A percentile compares a stretch with the other conserved stretches of the same genome.
These are phyloP conservation scores for Drosophila imparisetae DNA, from an alignment of 2,888 invertebrate species.

Conservation along the genomic window DNA sequence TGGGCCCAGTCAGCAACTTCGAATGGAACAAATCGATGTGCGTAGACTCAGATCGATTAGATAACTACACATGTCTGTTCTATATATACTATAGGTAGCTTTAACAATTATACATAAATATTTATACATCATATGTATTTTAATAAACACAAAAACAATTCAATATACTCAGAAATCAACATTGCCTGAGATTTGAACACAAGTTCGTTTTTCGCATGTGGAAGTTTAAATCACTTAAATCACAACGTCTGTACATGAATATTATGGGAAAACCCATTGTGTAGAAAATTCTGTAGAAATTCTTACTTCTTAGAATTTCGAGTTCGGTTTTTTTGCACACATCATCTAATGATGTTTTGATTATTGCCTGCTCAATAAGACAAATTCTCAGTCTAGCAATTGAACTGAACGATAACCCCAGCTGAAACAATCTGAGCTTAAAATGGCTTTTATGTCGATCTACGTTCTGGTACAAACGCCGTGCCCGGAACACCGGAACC, in stretches of 20 bases:
- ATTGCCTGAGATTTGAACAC: slow-evolving; percentile 19
- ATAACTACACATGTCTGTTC: background rate
- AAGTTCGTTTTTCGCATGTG: slow-evolving; percentile 17
- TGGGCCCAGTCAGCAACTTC: slow-evolving; percentile 16
- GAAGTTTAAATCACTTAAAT: background rate
- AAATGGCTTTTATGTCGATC: too few species aligned
- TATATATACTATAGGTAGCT: slow-evolving; percentile 2
- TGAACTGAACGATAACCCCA: slow-evolving; percentile 57
- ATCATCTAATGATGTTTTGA: slow-evolving; percentile 1
- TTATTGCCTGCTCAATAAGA: slow-evolving; percentile 30
- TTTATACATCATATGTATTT: slow-evolving; percentile 19
- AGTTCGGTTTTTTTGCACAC: slow-evolving; percentile 1
- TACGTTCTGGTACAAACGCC: too few species aligned
- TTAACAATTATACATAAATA: slow-evolving; percentile 17
- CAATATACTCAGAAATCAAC: slow-evolving; percentile 2
- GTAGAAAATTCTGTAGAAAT: background rate
- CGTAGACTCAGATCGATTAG: slow-evolving; percentile 42
- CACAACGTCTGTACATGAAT: too few species aligned
- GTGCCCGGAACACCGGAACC: too few species aligned
- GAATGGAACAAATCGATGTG: slow-evolving; percentile 46
- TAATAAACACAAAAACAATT: slow-evolving; percentile 12
- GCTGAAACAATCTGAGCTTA: background rate
- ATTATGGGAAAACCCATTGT: too few species aligned
- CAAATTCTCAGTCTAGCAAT: slow-evolving; percentile 9
- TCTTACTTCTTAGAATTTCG: background rate